Percentiles rank a stretch among this genome's conserved stretches.
Evolutionary conservation across 2,888 invertebrate species (phyloP).

Genomic region (Diarsia dahlii): DNA sequence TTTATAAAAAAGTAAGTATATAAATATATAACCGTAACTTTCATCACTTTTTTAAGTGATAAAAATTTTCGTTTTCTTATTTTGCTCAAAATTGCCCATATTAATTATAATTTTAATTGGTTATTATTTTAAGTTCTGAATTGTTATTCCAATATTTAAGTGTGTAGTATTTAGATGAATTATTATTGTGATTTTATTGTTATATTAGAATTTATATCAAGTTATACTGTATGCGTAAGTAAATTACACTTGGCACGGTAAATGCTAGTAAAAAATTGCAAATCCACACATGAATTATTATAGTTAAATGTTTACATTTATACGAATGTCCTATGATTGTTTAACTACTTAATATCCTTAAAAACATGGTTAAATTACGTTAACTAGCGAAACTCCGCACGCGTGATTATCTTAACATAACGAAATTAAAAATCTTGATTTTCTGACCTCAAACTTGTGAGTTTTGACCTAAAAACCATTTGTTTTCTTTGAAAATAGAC

Average conservation of each 20-base stretch:
- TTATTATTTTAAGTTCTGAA: slow-evolving; percentile 47
- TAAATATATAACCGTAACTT: neutral
- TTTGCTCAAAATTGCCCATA: slow-evolving; percentile 65
- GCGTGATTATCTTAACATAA: neutral
- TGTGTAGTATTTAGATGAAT: slow-evolving; percentile 57
- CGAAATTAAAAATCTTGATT: neutral
- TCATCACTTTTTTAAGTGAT: neutral
- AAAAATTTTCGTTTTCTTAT: slow-evolving; percentile 9
- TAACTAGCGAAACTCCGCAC: neutral
- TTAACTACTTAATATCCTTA: neutral
- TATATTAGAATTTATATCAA: slow-evolving; percentile 63
- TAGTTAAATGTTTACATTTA: slow-evolving; percentile 14
- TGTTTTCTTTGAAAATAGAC: too few relatives aligned
- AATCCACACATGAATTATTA: slow-evolving; percentile 25
- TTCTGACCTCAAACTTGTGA: neutral
- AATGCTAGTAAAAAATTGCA: slow-evolving; percentile 31
- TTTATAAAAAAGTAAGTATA: neutral
- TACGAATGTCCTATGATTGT: slow-evolving; percentile 14
- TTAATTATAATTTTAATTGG: slow-evolving; percentile 39
- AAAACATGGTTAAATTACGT: neutral
- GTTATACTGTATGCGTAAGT: slow-evolving; percentile 56
- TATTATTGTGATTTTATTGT: slow-evolving; percentile 65
- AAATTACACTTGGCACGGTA: slow-evolving; percentile 41
- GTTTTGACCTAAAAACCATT: neutral
- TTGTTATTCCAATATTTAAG: slow-evolving; percentile 65